Evolutionary conservation across 1,140 invertebrate genomes (phyloP).

Genomic region (Bombus affinis): DNA sequence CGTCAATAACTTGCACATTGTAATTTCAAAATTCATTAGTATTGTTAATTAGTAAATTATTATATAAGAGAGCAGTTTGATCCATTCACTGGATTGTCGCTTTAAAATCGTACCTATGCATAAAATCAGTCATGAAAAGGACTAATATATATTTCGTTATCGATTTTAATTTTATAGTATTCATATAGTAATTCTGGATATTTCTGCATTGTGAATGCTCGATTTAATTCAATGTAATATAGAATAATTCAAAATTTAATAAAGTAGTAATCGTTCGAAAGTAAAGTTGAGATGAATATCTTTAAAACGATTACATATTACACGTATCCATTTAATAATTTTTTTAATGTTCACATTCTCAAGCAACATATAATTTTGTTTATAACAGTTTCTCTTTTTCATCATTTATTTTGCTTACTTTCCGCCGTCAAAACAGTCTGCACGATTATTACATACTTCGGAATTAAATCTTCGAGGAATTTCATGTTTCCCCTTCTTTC

Average conservation of each 20-base stretch:
- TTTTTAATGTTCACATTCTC: neutral
- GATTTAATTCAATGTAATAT: neutral
- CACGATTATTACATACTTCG: neutral
- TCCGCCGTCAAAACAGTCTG: neutral
- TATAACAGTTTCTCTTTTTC: neutral
- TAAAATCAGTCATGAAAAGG: too few relatives aligned
- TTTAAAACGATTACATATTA: too few relatives aligned
- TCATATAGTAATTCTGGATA: neutral
- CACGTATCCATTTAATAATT: neutral
- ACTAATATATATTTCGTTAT: too few relatives aligned
- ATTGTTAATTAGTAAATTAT: too few relatives aligned
- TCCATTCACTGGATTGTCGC: too few relatives aligned
- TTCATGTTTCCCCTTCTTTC: slow-evolving; percentile 1
- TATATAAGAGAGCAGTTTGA: too few relatives aligned
- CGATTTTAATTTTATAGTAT: too few relatives aligned
- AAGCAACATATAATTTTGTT: neutral
- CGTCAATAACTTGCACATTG: too few relatives aligned
- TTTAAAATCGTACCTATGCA: too few relatives aligned
- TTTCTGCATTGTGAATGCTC: neutral
- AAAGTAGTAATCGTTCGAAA: neutral
- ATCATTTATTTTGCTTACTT: neutral
- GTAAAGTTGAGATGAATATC: too few relatives aligned
- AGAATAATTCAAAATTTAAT: neutral
- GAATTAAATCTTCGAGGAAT: slow-evolving; percentile 7
- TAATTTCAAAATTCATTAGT: too few relatives aligned